Percentiles rank a stretch among this genome's conserved stretches.
These are phyloP conservation scores for Euzophera pinguis DNA, from an alignment of 2,888 invertebrate genomes.

Conservation along the genomic window DNA sequence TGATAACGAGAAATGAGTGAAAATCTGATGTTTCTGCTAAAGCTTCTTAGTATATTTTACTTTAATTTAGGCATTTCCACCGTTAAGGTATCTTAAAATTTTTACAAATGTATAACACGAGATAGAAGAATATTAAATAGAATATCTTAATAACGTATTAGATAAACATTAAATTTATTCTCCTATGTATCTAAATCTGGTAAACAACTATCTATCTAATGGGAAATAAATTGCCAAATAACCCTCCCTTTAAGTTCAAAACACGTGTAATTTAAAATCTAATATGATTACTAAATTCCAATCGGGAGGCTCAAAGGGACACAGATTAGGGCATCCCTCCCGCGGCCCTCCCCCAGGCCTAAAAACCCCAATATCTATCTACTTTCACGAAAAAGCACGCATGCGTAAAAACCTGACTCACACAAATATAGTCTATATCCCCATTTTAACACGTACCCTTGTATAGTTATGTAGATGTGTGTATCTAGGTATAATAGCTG, in stretches of 20 bases:
- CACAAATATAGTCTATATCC: conserved; percentile 58
- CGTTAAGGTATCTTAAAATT: no score
- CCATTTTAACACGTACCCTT: conserved; percentile 48
- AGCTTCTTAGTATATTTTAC: no score
- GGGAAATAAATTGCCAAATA: conserved; percentile 61
- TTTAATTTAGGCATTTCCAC: no score
- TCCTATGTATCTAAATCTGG: conserved; percentile 21
- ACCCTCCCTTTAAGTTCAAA: conserved; percentile 59
- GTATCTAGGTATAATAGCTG: conserved; percentile 62
- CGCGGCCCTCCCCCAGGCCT: conserved; percentile 46
- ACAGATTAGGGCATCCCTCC: conserved; percentile 67
- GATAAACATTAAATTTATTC: conserved; percentile 20
- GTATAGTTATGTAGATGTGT: conserved; percentile 45
- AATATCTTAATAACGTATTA: not conserved
- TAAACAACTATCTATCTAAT: conserved; percentile 64
- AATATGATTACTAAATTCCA: conserved; percentile 80
- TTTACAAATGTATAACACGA: no score
- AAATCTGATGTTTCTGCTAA: no score
- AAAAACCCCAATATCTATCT: conserved; percentile 76
- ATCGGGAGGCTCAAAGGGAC: conserved; percentile 75
- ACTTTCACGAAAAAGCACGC: conserved; percentile 72
- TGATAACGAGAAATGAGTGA: no score
- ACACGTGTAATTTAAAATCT: conserved; percentile 78
- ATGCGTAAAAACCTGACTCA: conserved; percentile 74
- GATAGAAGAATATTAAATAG: no score